A percentile compares a stretch with the other conserved stretches of the same genome.
These are phyloP conservation scores for Propithecus deckenii DNA, from an alignment of 2,797 vertebrate species.

Conservation along the genomic window DNA sequence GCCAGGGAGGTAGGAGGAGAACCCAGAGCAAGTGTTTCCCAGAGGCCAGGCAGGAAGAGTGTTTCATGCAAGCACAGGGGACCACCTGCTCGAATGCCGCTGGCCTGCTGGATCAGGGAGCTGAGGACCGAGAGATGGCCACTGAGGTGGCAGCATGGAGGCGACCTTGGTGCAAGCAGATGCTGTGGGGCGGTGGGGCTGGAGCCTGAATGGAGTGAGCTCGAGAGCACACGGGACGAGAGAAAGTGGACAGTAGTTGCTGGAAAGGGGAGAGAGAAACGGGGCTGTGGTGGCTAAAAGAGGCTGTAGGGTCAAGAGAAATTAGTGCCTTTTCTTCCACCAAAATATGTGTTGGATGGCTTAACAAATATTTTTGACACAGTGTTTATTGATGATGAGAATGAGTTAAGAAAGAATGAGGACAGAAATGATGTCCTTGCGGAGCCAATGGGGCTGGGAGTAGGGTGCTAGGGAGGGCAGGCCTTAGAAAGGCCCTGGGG, in stretches of 20 bases:
- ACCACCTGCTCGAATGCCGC: not conserved
- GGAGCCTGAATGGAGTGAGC: not conserved
- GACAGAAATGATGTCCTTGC: not conserved
- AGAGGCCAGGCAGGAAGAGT: not conserved
- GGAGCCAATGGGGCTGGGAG: not conserved
- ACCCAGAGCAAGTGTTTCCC: not conserved
- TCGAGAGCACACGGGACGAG: not conserved
- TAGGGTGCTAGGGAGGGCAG: not conserved
- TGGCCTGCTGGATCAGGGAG: not conserved
- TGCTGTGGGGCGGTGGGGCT: not conserved
- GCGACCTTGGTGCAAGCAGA: no score
- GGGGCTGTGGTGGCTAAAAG: not conserved
- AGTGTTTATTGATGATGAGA: not conserved
- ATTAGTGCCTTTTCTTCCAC: not conserved
- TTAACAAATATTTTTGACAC: not conserved
- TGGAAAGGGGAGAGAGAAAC: not conserved
- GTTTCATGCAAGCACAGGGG: not conserved
- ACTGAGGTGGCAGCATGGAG: not conserved
- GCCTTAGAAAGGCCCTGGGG: not conserved
- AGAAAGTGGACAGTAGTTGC: no score
- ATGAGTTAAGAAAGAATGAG: not conserved
- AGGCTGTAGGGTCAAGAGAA: not conserved
- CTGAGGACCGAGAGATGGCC: not conserved
- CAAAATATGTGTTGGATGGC: not conserved
- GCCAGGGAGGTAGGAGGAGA: not conserved